phyloP scores from a whole-genome alignment of 35 echinoderm and acorn worm species.

The Chiridota heheva region DNA sequence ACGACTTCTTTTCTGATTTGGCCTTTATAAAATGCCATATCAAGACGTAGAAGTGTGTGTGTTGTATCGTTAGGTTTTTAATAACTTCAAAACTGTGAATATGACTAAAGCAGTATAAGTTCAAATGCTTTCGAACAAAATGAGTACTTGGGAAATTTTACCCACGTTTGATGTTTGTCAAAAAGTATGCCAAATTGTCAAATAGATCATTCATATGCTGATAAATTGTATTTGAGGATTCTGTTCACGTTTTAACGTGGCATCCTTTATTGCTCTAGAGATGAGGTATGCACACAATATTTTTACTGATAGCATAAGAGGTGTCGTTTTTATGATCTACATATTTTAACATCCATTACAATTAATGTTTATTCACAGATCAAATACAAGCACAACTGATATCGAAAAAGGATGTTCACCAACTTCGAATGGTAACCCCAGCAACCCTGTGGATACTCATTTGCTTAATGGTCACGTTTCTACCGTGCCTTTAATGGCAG shows the following conservation, averaged over 20 bases:
- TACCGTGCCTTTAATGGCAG: too few relatives aligned
- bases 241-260: background rate
- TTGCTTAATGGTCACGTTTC: too few relatives aligned
- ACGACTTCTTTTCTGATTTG: too few relatives aligned
- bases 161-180: too few relatives aligned
- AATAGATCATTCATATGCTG: background rate
- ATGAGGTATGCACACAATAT: background rate
- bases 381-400: conserved; percentile 43
- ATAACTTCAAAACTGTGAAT: too few relatives aligned
- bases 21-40: too few relatives aligned
- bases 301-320: background rate
- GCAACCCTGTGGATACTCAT: conserved; percentile 14
- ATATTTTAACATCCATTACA: too few relatives aligned
- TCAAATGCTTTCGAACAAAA: too few relatives aligned
- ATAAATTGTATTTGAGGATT: background rate
- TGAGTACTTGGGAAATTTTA: too few relatives aligned
- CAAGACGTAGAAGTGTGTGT: too few relatives aligned
- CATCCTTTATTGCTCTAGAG: background rate
- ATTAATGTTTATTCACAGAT: conserved; percentile 19
- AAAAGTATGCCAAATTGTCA: background rate
- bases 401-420: conserved; percentile 28
- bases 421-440: conserved; percentile 10
- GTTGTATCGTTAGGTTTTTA: too few relatives aligned
- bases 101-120: too few relatives aligned
- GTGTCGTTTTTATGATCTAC: background rate